Base-by-base conservation (phyloP, 2,888 invertebrate species). In the Andrena camellia region DNA sequence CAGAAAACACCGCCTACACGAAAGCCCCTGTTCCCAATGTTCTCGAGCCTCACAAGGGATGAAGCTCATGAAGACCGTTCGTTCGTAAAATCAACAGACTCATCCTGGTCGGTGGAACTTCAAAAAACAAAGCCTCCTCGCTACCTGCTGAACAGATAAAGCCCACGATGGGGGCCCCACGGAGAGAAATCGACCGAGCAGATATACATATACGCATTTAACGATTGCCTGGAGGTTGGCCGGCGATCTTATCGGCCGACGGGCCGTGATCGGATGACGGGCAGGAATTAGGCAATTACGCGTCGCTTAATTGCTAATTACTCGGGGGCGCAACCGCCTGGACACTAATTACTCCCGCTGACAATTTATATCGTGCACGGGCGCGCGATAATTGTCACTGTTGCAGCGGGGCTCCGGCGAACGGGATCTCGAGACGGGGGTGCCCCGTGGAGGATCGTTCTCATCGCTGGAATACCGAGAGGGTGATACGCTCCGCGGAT, bases 291-390 rank as follows among this genome's bases (percentile, higher is more conserved):
- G 89, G 90, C 89, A 90, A 90, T 90, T 90, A 90, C 84, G 81
- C 81, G 87, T 79, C 86, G 84, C 90, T 89, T 90, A 90, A 90
- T 90, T 90, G 87, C 89, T 90, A 88, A 88, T 89, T 90, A 90
- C 84, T 89, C 87, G 87, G 81, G 76, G 78, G 76, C 60, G 70
- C 83, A 77, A 48, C 80, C 52, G 72, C 29, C 75, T 60, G 66
- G 79, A 74, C 76, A 72, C 72, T 87, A 87, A 87, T 87, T 84
- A 82, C 75, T 78, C 75, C 60, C 68, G 81, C 83, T 83, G 83
- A 86, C 81, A 81, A 88, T 88, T 86, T 88, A 85, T 86, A 78
- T 68, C 78, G 57, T 29, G 69, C 50, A 2, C 64, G 76, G 48
- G 48, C 72, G 82, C 81, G 52, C 62, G 78, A 63, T 88, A 87